A percentile compares a stretch with the other conserved stretches of the same genome.
Conservation (phyloP, 2,113 vertebrate genomes). For the Hiodon alosoides region DNA sequence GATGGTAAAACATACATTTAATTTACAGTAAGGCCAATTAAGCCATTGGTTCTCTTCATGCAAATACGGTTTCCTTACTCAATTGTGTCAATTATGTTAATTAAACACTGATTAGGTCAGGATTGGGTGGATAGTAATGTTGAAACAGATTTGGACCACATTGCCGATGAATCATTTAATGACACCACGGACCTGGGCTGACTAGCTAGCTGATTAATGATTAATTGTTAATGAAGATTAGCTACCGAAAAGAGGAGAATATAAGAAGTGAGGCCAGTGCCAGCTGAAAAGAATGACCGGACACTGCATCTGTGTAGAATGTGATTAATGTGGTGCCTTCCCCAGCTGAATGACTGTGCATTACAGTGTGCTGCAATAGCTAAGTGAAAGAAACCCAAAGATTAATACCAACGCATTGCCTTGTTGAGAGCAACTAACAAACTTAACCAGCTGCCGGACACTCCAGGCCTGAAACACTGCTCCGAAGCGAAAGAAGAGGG, state of each 20-base stretch:
- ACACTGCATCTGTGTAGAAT: slow-evolving; percentile 46
- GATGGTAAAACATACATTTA: background rate
- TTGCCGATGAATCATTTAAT: slow-evolving; percentile 67
- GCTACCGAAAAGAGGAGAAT: slow-evolving; percentile 47
- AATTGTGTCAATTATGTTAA: background rate
- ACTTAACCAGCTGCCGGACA: slow-evolving; percentile 24
- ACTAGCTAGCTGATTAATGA: slow-evolving; percentile 68
- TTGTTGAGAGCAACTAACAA: no score
- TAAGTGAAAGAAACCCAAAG: slow-evolving; percentile 38
- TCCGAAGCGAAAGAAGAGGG: slow-evolving; percentile 20
- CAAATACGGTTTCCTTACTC: background rate
- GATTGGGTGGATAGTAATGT: background rate
- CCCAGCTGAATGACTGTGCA: slow-evolving; percentile 50
- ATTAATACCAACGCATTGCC: slow-evolving; percentile 44
- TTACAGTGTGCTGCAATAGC: slow-evolving; percentile 50
- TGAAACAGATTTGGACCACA: background rate
- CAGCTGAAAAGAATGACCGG: slow-evolving; percentile 40
- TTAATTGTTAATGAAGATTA: slow-evolving; percentile 71
- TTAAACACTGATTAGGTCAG: background rate
- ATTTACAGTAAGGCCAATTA: background rate
- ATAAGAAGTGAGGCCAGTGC: slow-evolving; percentile 4
- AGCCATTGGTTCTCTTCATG: background rate
- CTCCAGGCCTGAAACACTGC: slow-evolving; percentile 11
- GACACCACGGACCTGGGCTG: slow-evolving; percentile 55
- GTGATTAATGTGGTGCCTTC: slow-evolving; percentile 53